Evolutionary conservation across 2,113 vertebrate species (phyloP), one percentile per base, ranked within the genome.

Genomic region (Turnix velox): DNA sequence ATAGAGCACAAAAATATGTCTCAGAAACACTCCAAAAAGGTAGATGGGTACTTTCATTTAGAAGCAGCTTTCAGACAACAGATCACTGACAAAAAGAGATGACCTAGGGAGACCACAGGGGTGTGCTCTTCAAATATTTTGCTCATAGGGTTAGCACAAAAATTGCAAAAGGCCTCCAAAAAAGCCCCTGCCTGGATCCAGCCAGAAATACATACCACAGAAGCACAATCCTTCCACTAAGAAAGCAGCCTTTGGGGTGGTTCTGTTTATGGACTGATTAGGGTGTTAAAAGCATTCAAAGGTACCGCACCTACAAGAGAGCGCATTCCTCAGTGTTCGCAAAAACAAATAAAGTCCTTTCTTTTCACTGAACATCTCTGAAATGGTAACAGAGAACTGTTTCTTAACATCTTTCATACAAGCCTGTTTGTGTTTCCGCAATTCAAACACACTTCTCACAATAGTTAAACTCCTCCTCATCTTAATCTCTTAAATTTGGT

Each of bases 121-220:
- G 18, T 83, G 43, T 40, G 76, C 31, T 85, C 49, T 71, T n/a
- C 77, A 85, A 88, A 62, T 84, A 88, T 52, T 93, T 81, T 37
- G 22, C 84, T 90, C 57, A 35, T 18, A 78, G 9, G 13, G 57
- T 68, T 92, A 72, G 94, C 80, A 66, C 69, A 81, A 84, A 94
- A 94, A 91, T 93, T 27, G 66, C 17, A 37, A 58, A 82, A 87
- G 52, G 49, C 18, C 40, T 94, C 65, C 57, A 81, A 77, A 93
- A 71, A 71, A 93, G 63, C 1, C 28, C 62, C 72, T 58, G 13
- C 49, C 63, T 71, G 57, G 43, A 83, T 63, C 49, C 33, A 82
- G 67, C n/a, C 87, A 96, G 81, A 92, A 93, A 69, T 0, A 10
- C 84, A 90, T 92, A 93, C 92, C 88, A 84, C 46, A 93, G 68